phyloP scores from a whole-genome alignment of 53 echinoderm and acorn worm species.

The Paracentrotus lividus region DNA sequence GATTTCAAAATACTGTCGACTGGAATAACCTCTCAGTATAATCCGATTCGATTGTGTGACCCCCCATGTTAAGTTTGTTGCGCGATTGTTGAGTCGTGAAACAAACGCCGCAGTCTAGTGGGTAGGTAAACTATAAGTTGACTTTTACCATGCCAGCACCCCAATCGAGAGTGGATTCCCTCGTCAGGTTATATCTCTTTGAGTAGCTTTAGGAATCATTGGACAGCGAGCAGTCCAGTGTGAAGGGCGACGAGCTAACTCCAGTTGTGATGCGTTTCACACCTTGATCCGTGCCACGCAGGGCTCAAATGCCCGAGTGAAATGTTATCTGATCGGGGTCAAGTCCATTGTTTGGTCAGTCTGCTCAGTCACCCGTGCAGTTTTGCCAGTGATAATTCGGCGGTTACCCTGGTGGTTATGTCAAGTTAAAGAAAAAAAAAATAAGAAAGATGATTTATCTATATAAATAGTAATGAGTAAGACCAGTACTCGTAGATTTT shows the following conservation, averaged over 20 bases:
- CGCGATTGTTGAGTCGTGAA: not conserved
- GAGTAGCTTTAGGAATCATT: conserved; percentile 5
- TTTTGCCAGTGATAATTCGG: not conserved
- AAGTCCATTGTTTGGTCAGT: not conserved
- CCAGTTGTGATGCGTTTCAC: not conserved
- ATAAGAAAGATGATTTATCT: too few species aligned
- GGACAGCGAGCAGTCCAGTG: conserved; percentile 12
- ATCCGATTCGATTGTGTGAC: too few species aligned
- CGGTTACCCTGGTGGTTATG: not conserved
- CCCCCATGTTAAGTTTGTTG: too few species aligned
- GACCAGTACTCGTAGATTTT: too few species aligned
- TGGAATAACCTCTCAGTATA: too few species aligned
- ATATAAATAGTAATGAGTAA: too few species aligned
- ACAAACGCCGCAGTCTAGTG: not conserved
- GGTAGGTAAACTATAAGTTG: not conserved
- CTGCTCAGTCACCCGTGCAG: not conserved
- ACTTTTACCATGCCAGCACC: not conserved
- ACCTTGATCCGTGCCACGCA: not conserved
- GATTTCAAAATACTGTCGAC: too few species aligned
- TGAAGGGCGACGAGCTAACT: not conserved
- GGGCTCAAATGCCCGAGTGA: not conserved
- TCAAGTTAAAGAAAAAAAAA: too few species aligned
- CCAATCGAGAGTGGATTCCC: not conserved
- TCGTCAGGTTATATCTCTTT: not conserved
- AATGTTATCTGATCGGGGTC: not conserved